Base-by-base conservation (phyloP, 2,113 vertebrate species). In the Trematomus loennbergii region DNA sequence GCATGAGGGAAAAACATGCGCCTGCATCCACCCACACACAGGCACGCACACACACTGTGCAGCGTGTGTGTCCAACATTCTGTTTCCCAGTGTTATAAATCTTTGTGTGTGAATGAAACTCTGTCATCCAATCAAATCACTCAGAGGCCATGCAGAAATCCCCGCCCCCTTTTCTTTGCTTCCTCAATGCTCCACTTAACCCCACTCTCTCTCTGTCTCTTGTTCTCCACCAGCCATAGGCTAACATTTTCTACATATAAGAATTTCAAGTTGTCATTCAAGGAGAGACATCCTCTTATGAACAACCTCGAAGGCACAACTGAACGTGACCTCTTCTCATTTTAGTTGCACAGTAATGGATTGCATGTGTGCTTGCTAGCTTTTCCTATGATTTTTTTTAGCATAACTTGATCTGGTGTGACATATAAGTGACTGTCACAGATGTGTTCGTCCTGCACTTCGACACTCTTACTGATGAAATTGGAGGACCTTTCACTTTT, bases 31-130 rank as follows among this genome's bases (percentile, higher is more conserved):
- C 85, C 62, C 82, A 70, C 79, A 61, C 82, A 84, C 77, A 74
- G 11, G 7, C 58, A 59, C n/a, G 3, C 71, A 74, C 63, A 25
- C 70, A 58, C 50, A 46, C 66, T 59, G 59, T 11, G 13, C 59
- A 65, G 71, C 25, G 18, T 81, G 82, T 84, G 55, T 82, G 72
- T 89, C 70, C 79, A 82, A 79, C 80, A 75, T 80, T 89, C 76
- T 66, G 60, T 83, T 92, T 92, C 87, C 87, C 79, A 87, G 75
- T 79, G 75, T 83, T 82, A 85, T 91, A 91, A 92, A 93, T 94
- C 87, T 83, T 78, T 84, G 55, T 71, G 43, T 72, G 79, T 94
- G 90, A 94, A 92, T 92, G 91, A 93, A 89, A 79, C 16, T 15
- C 73, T 70, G 63, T 67, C 67, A 61, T 68, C 93, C 92, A 94